Conservation (phyloP, 2,113 vertebrate species). For the Pelecanus crispus region DNA sequence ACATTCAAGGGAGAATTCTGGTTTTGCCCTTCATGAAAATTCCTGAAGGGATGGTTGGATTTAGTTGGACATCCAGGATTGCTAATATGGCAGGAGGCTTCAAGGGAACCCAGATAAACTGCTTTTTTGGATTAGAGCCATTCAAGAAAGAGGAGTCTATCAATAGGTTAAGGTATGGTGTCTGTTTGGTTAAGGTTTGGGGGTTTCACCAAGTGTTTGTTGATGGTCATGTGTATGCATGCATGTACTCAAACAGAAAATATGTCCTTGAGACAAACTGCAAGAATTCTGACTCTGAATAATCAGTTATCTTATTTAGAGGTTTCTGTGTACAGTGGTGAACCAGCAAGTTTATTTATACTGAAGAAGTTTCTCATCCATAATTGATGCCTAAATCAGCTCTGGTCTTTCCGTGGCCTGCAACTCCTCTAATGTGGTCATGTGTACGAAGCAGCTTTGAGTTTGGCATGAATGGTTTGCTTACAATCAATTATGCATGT, state of each 20-base stretch:
- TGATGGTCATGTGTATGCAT: fast-evolving
- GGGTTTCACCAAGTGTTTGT: not conserved
- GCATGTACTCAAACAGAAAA: not conserved
- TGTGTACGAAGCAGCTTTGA: not conserved
- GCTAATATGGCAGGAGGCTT: not conserved
- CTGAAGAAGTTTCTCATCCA: slow-evolving; percentile 7
- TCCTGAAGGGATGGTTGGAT: not conserved
- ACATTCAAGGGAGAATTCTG: not conserved
- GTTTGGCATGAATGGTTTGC: not conserved
- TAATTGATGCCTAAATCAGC: slow-evolving; percentile 31
- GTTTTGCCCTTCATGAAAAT: not conserved
- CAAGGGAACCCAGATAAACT: not conserved
- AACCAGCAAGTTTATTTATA: slow-evolving; percentile 34
- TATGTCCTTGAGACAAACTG: not conserved
- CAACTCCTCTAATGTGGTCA: not conserved
- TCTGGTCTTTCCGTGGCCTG: not conserved
- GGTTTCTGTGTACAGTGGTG: not conserved
- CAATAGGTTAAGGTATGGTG: not conserved
- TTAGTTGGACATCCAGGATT: not conserved
- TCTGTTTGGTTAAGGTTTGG: not conserved
- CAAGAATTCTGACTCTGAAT: not conserved
- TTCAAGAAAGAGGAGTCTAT: not conserved
- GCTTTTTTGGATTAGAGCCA: not conserved
- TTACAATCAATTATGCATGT: not conserved
- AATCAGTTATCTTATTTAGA: slow-evolving; percentile 23